Base-by-base conservation (phyloP, 2,888 invertebrate species). In the Troides helena region DNA sequence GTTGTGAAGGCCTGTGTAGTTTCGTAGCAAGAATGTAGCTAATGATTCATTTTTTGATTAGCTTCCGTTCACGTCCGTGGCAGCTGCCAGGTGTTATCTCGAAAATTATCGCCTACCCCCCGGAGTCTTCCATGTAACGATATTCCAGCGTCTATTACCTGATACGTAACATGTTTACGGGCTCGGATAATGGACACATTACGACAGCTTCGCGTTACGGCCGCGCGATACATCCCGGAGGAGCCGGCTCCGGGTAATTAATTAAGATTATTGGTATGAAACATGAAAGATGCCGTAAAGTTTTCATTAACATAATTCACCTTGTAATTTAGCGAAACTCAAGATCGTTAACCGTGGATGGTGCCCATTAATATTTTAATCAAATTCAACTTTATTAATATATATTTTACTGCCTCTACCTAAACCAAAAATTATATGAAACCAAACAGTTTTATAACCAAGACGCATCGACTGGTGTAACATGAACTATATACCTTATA, bases 191-290 rank as follows among this genome's bases (percentile, higher is more conserved):
- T 67, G 63, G 63, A 60, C 64, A 64, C 59, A 23, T 70, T 61
- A 70, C 61, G 61, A 57, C 60, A 63, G 57, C 59, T 56, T 67
- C 62, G 57, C 64, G 61, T 53, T 64, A 57, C 46, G 56, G 61
- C 67, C 67, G 67, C 70, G 23, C 39, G 39, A 59, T 43, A 59
- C 60, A 62, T 61, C 25, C 53, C 59, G 3, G 25, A 62, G 61
- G 36, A 62, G 58, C 59, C 30, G 61, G 57, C 61, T 30, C 53
- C 23, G 18, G 46, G 66, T 70, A 66, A 70, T 70, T 70, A 70
- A 70, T 67, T 70, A 70, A 67, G 59, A 63, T 66, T 70, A 70
- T 70, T 59, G 62, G 62, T 39, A 66, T 50, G 63, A 67, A 30
- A 62, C 62, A 56, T 43, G 70, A 56, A 67, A 59, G 50, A 63